Base-by-base conservation (phyloP, 2,888 invertebrate species). In the Apamea crenata region DNA sequence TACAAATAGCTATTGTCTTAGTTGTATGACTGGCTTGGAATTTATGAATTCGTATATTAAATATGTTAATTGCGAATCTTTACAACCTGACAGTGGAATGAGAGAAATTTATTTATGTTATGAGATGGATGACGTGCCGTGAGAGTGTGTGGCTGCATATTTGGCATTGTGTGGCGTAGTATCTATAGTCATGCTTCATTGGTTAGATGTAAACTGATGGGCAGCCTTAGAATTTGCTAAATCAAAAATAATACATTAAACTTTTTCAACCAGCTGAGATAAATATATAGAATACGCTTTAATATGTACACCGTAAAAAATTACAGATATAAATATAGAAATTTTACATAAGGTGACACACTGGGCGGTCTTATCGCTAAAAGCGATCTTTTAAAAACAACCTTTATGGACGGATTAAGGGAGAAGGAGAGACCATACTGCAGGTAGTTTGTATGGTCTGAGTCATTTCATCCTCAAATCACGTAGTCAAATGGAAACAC, bases 61-160 rank as follows among this genome's bases (percentile, higher is more conserved):
- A 79, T 84, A 83, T 78, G 69, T 53, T 84, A 86, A 78, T 78
- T 83, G 65, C 65, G 7, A 47, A 40, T 10, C 61, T 84, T 86
- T 72, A 78, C 72, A 63, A 56, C 84, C n/a, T 68, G 40, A 50
- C 74, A 47, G 68, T 75, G 66, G 59, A 78, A 78, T 78, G 65
- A 67, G 77, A 78, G 83, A 78, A 82, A 86, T 66, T n/a, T 32
- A 25, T 86, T 84, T 68, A 29, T 74, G n/a, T 71, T 32, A 12
- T 71, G 63, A 74, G 59, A 68, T 18, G 61, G 61, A 61, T 78
- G 72, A 47, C n/a, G 63, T 29, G 69, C 18, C 36, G 36, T 66
- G 47, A 53, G 59, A 44, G 50, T 36, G 6, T 36, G 18, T 40
- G 16, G 47, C 56, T 32, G 21, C 56, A 32, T 69, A 63, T 81